phyloP scores from a whole-genome alignment of 2,797 vertebrate species.

The Ciconia nigra region DNA sequence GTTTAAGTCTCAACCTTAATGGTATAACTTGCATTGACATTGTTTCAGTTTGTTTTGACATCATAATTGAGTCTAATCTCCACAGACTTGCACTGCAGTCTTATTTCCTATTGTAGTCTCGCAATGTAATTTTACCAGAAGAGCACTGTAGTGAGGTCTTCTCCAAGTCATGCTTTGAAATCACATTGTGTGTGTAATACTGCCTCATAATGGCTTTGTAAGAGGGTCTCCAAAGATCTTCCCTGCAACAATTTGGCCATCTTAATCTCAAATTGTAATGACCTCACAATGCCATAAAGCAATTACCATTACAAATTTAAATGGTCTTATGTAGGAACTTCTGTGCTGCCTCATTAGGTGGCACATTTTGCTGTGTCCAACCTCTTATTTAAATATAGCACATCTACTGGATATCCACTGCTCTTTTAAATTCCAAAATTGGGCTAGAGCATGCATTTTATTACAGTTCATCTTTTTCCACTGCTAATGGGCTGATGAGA shows the following conservation, averaged over 20 bases:
- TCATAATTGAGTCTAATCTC: conserved; percentile 73
- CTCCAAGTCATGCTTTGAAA: conserved; percentile 58
- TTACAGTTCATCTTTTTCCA: not conserved
- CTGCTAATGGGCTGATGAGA: conserved; percentile 1
- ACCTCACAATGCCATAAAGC: conserved; percentile 72
- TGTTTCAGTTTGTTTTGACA: conserved; percentile 74
- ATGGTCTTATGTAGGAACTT: conserved; percentile 67
- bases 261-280: conserved; percentile 68
- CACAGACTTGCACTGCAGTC: conserved; percentile 53
- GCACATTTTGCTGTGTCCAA: conserved; percentile 28
- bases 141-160: conserved; percentile 15
- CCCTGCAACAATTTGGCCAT: conserved; percentile 58
- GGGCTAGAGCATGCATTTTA: not conserved
- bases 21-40: conserved; percentile 68
- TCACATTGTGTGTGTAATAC: conserved; percentile 8
- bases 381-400: conserved; percentile 24
- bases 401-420: not conserved
- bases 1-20: conserved; percentile 59
- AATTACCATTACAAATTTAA: conserved; percentile 71
- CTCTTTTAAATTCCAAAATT: conserved; percentile 11
- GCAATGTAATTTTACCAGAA: conserved; percentile 50
- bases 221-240: conserved; percentile 67
- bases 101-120: conserved; percentile 65
- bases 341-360: conserved; percentile 72
- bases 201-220: conserved; percentile 25